phyloP scores from a whole-genome alignment of 2,797 vertebrate species.

The Champsocephalus esox region DNA sequence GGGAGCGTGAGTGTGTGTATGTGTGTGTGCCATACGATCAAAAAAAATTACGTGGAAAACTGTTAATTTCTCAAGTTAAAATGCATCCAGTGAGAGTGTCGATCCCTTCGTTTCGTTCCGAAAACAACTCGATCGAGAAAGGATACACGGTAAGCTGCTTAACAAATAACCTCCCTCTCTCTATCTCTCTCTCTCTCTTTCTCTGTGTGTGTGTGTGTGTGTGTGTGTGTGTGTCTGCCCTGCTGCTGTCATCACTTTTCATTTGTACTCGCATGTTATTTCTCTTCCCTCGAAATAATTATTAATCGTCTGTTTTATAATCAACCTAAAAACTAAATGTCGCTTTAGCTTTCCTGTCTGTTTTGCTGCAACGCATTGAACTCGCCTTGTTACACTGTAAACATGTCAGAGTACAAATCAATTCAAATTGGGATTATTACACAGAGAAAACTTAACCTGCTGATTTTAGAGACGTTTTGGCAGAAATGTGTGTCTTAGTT shows the following conservation, averaged over 20 bases:
- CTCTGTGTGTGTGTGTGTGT: neutral
- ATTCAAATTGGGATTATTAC: no score
- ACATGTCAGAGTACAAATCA: neutral
- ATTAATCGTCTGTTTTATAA: neutral
- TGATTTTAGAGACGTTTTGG: neutral
- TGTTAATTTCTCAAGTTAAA: neutral
- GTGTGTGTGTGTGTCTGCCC: neutral
- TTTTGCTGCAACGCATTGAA: neutral
- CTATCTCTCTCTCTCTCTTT: no score
- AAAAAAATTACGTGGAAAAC: neutral
- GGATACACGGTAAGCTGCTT: conserved; percentile 92
- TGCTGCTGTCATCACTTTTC: conserved; percentile 35
- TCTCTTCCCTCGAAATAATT: neutral
- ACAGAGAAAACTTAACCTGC: neutral
- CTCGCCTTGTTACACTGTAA: neutral
- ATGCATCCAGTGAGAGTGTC: conserved; percentile 89
- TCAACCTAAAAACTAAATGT: neutral
- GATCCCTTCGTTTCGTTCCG: conserved; percentile 95
- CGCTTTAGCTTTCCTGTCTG: neutral
- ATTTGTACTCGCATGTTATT: neutral
- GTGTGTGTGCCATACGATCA: neutral
- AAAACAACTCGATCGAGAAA: conserved; percentile 91
- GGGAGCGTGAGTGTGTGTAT: neutral
- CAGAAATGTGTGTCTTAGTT: neutral
- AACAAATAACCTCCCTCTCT: conserved; percentile 13